Evolutionary conservation across 2,113 vertebrate genomes (phyloP).

Genomic region (Furnarius figulus): DNA sequence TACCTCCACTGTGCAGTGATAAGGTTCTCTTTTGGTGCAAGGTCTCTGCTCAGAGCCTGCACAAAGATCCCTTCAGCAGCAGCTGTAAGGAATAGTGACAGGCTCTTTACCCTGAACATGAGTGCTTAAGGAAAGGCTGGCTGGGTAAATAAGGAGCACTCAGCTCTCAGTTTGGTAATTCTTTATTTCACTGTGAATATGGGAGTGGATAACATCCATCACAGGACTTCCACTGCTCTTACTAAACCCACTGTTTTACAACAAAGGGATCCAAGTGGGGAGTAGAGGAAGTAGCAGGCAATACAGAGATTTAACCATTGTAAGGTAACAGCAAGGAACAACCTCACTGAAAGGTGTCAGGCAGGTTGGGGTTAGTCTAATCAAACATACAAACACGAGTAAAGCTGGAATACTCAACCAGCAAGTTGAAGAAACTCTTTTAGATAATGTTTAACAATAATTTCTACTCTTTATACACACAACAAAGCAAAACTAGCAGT

Average conservation of each 20-base stretch:
- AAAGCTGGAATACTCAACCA: background rate
- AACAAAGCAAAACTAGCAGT: background rate
- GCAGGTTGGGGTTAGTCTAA: background rate
- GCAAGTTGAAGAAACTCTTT: background rate
- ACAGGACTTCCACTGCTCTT: background rate
- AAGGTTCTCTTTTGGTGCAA: background rate
- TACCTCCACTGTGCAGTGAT: background rate
- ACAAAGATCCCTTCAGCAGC: background rate
- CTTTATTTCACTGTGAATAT: background rate
- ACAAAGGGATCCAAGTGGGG: accelerated
- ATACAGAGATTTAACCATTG: background rate
- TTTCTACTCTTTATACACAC: background rate
- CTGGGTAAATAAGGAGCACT: background rate
- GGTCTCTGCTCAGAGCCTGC: background rate
- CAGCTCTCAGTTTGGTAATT: background rate
- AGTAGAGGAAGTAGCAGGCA: background rate
- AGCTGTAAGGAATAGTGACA: background rate
- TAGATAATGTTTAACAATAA: background rate
- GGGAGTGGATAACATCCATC: background rate
- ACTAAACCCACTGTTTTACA: background rate
- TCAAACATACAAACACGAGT: background rate
- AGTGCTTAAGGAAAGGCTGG: background rate
- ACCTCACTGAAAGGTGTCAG: background rate
- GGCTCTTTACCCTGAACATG: background rate
- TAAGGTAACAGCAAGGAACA: background rate